These are phyloP conservation scores for Garra rufa DNA, from an alignment of 2,113 vertebrate genomes.

Conservation along the genomic window DNA sequence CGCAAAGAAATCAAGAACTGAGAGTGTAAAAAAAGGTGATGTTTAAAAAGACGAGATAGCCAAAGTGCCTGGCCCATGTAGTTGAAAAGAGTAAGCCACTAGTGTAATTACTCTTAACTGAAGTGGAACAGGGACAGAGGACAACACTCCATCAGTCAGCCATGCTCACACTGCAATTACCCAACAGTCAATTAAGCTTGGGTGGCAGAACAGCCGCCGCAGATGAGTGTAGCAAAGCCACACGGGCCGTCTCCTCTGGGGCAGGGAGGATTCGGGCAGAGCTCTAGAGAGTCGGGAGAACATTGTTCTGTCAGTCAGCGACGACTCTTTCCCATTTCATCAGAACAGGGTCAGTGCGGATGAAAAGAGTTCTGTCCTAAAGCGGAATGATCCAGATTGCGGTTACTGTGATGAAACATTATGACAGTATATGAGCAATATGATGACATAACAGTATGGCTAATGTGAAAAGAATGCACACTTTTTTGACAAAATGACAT, in stretches of 20 bases:
- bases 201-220: neutral
- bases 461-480: neutral
- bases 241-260: neutral
- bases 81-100: slow-evolving; percentile 39
- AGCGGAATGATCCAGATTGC: neutral
- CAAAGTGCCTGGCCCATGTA: slow-evolving; percentile 21
- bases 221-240: neutral
- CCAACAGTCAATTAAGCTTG: slow-evolving; percentile 74
- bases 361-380: neutral
- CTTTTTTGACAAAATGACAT: neutral
- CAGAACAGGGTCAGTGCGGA: neutral
- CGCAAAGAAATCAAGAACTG: slow-evolving; percentile 57
- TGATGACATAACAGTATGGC: neutral
- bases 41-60: slow-evolving; percentile 24
- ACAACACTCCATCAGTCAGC: slow-evolving; percentile 70
- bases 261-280: slow-evolving; percentile 9
- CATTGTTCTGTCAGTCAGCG: slow-evolving; percentile 42
- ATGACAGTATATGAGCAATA: neutral
- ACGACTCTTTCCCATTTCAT: slow-evolving; percentile 4
- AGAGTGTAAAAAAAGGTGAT: slow-evolving; percentile 19
- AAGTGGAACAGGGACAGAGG: slow-evolving; percentile 73
- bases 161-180: slow-evolving; percentile 72
- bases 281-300: slow-evolving; percentile 38
- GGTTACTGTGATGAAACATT: neutral
- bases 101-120: slow-evolving; percentile 73